Base-by-base conservation (phyloP, 2,888 invertebrate genomes). In the Tiliacea aurago region DNA sequence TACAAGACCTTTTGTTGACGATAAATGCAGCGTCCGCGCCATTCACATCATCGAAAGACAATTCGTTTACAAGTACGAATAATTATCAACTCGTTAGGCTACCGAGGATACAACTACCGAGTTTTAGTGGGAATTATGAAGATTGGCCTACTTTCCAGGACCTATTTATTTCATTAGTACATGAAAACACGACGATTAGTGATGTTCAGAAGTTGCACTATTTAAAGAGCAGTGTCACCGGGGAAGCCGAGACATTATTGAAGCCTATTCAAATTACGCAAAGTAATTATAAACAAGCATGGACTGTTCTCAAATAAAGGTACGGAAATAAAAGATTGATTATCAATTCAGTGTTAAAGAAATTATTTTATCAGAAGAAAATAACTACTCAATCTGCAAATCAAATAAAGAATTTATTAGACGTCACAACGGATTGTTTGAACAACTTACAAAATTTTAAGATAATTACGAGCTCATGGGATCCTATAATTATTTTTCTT, bases 21-120 rank as follows among this genome's bases (percentile, higher is more conserved):
- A 49, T 63, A 4, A 63, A 7, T 63, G 33, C 47, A 47, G 47
- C 47, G 47, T 18, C 47, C 51, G 45, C 28, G 28, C n/a, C 53
- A 10, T 28, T 20, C 15, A 51, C 47, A 2, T 47, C 65, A 51
- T 41, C 65, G 37, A 37, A 65, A 65, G 53, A 18, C 23, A 7
- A 53, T 0, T 65, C 51, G 41, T 65, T 23, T 53, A 18, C 15
- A 47, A 41, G 11, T 65, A n/a, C 18, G 18, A 63, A 63, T 33
- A 47, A 63, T 47, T 47, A 63, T 63, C 63, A 49, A 11, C 63
- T 63, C 45, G 69, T 45, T 23, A 74, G 47, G 18, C 28, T 78
- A 18, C 76, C 83, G 20, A 33, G 67, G 13, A 81, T 81, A 58
- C 53, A 71, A 20, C 1, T 80, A 47, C 81, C 79, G 10, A 66